Base-by-base conservation (phyloP, 2,888 invertebrate genomes). In the Gastracanthus pulcherrimus region DNA sequence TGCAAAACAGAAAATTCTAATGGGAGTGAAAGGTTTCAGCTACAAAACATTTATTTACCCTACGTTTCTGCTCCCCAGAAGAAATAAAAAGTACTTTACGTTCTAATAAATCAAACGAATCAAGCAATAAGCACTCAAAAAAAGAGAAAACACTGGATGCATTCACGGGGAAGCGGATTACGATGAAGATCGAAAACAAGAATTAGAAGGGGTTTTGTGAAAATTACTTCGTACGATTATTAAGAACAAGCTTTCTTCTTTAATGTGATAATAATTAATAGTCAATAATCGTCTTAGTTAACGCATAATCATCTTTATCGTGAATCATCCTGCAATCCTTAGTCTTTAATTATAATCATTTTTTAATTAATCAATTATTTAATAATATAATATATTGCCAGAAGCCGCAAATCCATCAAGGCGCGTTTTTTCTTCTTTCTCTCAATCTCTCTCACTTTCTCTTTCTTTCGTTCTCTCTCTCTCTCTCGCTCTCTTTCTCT, bases 221-320 rank as follows among this genome's bases (percentile, higher is more conserved):
- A 76, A 79, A 77, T 80, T 51, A 74, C 23, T 11, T 76, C 75
- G 62, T 45, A 80, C 23, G 60, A 81, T 81, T n/a, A 3, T 62
- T 83, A 83, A 83, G 83, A 83, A 83, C 81, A 83, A 83, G 83
- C 81, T 83, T 83, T 81, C 81, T 81, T 81, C 81, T 83, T 81
- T 83, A 83, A 83, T 83, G 70, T 83, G 75, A 83, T 83, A 83
- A 81, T 83, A 83, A 83, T 83, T 83, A 83, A 83, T 81, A 83
- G 78, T 81, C 75, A 83, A 83, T 83, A 83, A 83, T 83, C 64
- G 70, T 80, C 58, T 81, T 81, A 78, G 64, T 78, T 83, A 83
- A 81, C 80, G 81, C 77, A 81, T 82, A 82, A 76, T 82, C 74
- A 82, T 82, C 69, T 80, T 76, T 82, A 76, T 83, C 77, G 60